Percentiles rank a stretch among this genome's conserved stretches.
phyloP scores from a whole-genome alignment of 2,888 invertebrate genomes.

The Melitaea athalia region DNA sequence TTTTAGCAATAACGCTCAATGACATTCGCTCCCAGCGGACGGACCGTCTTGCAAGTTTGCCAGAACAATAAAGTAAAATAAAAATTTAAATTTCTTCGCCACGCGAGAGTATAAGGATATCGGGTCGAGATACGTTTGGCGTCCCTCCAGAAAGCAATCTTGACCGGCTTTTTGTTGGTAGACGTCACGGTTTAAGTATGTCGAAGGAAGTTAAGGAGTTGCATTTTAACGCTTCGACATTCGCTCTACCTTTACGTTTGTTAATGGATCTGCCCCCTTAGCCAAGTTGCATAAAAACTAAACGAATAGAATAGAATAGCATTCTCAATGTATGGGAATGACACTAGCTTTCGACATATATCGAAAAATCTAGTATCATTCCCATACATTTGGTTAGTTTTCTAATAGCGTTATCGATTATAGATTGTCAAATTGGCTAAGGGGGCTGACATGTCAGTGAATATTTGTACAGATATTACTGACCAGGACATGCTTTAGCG shows the following conservation, averaged over 20 bases:
- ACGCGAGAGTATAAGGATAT: slow-evolving; percentile 50
- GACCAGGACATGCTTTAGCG: too few relatives aligned
- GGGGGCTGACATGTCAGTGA: not conserved
- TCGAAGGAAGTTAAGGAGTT: not conserved
- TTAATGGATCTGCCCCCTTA: not conserved
- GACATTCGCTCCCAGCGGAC: slow-evolving; percentile 29
- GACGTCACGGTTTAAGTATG: slow-evolving; percentile 16
- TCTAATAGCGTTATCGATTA: too few relatives aligned
- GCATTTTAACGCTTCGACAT: not conserved
- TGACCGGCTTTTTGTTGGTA: slow-evolving; percentile 57
- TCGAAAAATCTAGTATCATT: too few relatives aligned
- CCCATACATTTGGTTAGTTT: too few relatives aligned
- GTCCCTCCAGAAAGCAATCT: slow-evolving; percentile 63
- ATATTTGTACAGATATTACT: not conserved
- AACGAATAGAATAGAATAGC: too few relatives aligned
- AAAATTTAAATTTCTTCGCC: slow-evolving; percentile 37
- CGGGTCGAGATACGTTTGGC: slow-evolving; percentile 68
- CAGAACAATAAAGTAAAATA: slow-evolving; percentile 39
- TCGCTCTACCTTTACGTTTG: not conserved
- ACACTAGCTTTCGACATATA: too few relatives aligned
- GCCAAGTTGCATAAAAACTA: not conserved
- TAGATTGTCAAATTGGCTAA: too few relatives aligned
- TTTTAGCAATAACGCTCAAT: slow-evolving; percentile 13
- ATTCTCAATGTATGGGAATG: too few relatives aligned
- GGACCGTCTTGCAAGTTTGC: slow-evolving; percentile 33